phyloP scores from a whole-genome alignment of 2,888 invertebrate genomes.

The Athrips mouffetella region DNA sequence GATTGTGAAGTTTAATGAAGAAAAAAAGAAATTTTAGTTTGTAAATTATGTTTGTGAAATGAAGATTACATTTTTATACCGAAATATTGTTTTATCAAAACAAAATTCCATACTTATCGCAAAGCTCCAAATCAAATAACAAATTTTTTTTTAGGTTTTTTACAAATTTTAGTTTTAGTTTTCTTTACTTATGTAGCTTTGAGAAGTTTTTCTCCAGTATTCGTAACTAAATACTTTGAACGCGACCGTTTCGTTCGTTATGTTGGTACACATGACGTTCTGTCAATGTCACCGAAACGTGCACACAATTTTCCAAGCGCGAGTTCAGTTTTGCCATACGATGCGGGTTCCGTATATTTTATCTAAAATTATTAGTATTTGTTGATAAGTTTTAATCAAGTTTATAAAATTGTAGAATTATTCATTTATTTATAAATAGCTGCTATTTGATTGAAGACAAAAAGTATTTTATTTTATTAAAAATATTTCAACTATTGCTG shows the following conservation, averaged over 20 bases:
- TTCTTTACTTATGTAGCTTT: no score
- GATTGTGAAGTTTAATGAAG: no score
- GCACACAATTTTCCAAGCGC: conserved; percentile 6
- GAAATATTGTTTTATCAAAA: background rate
- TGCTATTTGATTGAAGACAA: background rate
- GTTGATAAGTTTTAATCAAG: no score
- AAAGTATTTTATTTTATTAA: background rate
- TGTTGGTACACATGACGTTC: conserved; percentile 27
- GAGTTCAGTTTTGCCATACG: background rate
- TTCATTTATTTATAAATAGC: no score
- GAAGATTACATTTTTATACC: no score
- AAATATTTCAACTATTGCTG: background rate
- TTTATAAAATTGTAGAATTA: no score
- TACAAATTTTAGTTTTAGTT: no score
- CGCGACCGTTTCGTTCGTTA: conserved; percentile 8
- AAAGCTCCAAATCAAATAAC: no score
- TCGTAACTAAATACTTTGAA: no score
- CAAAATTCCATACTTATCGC: no score
- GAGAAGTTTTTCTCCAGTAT: no score
- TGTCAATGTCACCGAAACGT: conserved; percentile 28
- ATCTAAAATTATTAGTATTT: background rate
- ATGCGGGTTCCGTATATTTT: conserved; percentile 2
- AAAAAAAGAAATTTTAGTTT: background rate
- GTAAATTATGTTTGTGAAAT: background rate
- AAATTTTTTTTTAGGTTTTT: no score